These are phyloP conservation scores for Philaethria dido DNA, from an alignment of 2,888 invertebrate species.

Conservation along the genomic window DNA sequence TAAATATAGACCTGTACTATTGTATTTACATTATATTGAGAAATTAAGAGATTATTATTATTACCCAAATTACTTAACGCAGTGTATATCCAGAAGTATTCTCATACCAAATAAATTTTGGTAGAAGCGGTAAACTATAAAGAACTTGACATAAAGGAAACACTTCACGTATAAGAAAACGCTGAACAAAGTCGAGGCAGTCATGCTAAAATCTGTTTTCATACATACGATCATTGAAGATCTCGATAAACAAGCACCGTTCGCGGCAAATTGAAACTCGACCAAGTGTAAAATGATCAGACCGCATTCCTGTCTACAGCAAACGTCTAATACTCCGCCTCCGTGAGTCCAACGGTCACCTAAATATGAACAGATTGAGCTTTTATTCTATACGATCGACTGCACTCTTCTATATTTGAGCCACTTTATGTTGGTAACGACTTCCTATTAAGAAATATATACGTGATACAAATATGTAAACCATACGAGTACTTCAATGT, in stretches of 20 bases:
- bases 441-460: neutral
- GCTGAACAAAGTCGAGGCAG: conserved; percentile 20
- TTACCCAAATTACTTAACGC: too few relatives aligned
- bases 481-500: too few relatives aligned
- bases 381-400: conserved; percentile 48
- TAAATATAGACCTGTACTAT: too few relatives aligned
- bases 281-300: conserved; percentile 79
- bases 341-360: conserved; percentile 57
- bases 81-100: too few relatives aligned
- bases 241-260: conserved; percentile 59
- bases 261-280: conserved; percentile 79
- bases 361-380: conserved; percentile 54
- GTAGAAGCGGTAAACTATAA: neutral
- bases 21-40: too few relatives aligned
- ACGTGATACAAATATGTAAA: neutral
- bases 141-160: neutral
- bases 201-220: conserved; percentile 27
- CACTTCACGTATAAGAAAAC: neutral
- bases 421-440: conserved; percentile 4
- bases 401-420: conserved; percentile 31
- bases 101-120: too few relatives aligned
- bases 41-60: too few relatives aligned
- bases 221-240: conserved; percentile 27
- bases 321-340: conserved; percentile 58
- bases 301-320: conserved; percentile 69